Conservation (phyloP, 2,888 invertebrate genomes). For the Lepetodrilus schrolli region DNA sequence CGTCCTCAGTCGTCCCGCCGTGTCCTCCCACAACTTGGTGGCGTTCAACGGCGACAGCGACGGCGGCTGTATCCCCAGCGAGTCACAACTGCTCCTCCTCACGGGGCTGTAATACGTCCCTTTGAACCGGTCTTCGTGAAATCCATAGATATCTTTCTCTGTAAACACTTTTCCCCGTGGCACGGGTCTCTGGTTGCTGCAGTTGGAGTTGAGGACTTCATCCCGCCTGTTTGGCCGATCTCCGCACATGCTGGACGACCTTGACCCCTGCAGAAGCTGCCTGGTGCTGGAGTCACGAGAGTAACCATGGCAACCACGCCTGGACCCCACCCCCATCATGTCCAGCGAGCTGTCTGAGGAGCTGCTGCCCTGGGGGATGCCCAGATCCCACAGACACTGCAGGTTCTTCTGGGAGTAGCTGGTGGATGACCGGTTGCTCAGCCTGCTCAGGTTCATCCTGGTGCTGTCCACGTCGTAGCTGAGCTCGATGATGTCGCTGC, state of each 20-base stretch:
- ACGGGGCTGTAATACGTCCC: neutral
- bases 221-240: constrained; percentile 21
- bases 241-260: neutral
- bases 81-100: neutral
- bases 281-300: neutral
- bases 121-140: constrained; percentile 3
- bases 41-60: constrained; percentile 57
- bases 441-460: constrained; percentile 28
- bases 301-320: neutral
- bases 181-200: neutral
- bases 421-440: neutral
- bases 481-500: constrained; percentile 14
- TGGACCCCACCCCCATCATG: constrained; percentile 21
- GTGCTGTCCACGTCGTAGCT: constrained; percentile 16
- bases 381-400: constrained; percentile 40
- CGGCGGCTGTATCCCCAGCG: neutral
- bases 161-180: neutral
- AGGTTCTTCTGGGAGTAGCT: constrained; percentile 30
- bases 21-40: constrained; percentile 52
- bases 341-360: constrained; percentile 38
- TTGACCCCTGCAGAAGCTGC: neutral
- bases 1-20: neutral
- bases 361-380: constrained; percentile 34
- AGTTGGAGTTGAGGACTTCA: constrained; percentile 18
- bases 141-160: constrained; percentile 1